Evolutionary conservation across 1,140 invertebrate species (phyloP).

Genomic region (Cecropterus lyciades): DNA sequence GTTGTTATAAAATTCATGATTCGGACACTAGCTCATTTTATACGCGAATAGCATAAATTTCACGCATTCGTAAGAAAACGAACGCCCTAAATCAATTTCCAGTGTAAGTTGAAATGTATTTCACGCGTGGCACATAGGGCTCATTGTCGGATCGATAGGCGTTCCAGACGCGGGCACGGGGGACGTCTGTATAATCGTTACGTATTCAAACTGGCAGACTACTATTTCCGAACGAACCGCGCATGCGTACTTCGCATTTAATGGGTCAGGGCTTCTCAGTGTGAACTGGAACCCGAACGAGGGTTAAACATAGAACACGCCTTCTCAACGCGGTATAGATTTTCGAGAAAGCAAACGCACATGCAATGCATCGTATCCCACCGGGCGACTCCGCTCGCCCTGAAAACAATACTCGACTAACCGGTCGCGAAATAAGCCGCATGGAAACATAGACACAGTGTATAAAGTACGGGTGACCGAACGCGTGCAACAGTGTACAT

Average conservation of each 20-base stretch:
- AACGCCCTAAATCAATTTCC: constrained; percentile 15
- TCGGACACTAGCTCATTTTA: constrained; percentile 29
- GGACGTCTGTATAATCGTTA: constrained; percentile 74
- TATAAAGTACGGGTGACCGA: neutral
- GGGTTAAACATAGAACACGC: constrained; percentile 68
- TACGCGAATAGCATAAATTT: constrained; percentile 51
- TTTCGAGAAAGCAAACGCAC: constrained; percentile 37
- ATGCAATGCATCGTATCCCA: constrained; percentile 36
- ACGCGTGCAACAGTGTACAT: constrained; percentile 33
- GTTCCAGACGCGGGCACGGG: constrained; percentile 65
- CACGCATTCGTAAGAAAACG: constrained; percentile 1
- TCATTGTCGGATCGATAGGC: constrained; percentile 52
- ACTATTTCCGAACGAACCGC: constrained; percentile 62
- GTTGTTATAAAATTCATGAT: neutral
- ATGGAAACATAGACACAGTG: constrained; percentile 24
- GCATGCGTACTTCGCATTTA: constrained; percentile 71
- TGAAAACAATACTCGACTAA: constrained; percentile 30
- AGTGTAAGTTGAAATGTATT: constrained; percentile 24
- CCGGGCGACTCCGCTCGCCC: neutral
- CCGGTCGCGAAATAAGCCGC: constrained; percentile 25
- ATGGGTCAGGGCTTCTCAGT: constrained; percentile 75
- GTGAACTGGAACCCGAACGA: constrained; percentile 61
- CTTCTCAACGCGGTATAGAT: constrained; percentile 46
- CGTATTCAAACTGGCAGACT: constrained; percentile 68
- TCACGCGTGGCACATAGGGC: constrained; percentile 43